phyloP scores from a whole-genome alignment of 2,113 vertebrate species.

The Thymallus thymallus region DNA sequence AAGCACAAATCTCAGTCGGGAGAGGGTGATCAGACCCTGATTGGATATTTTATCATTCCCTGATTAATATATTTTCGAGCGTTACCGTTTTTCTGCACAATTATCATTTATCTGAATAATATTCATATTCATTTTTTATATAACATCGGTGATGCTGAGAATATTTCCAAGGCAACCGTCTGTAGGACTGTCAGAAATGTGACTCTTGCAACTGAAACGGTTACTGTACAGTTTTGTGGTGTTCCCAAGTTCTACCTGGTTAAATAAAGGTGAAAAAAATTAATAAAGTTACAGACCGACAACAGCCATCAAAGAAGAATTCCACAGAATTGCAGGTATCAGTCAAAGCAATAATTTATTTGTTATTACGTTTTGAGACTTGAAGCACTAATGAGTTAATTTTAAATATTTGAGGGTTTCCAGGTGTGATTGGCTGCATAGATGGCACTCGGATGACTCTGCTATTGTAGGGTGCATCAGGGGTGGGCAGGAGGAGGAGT shows the following conservation, averaged over 20 bases:
- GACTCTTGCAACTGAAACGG: too few species aligned
- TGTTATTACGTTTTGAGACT: conserved; percentile 7
- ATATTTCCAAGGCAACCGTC: too few species aligned
- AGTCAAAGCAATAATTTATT: conserved; percentile 13
- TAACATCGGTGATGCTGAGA: too few species aligned
- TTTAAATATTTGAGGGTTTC: conserved; percentile 6
- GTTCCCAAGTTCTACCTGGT: too few species aligned
- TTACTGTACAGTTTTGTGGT: conserved; percentile 11
- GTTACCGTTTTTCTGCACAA: conserved; percentile 9
- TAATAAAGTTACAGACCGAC: conserved; percentile 10
- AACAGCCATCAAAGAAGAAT: conserved; percentile 5
- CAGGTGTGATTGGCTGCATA: too few species aligned
- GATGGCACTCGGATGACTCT: too few species aligned
- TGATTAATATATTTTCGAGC: conserved; percentile 13
- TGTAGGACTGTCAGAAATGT: too few species aligned
- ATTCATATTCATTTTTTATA: conserved; percentile 2
- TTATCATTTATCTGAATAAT: conserved; percentile 5
- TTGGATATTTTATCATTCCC: conserved; percentile 4
- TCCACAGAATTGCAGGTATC: neutral
- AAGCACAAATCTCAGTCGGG: conserved; percentile 5
- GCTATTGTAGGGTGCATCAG: too few species aligned
- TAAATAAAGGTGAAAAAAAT: too few species aligned
- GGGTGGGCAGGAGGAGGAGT: too few species aligned
- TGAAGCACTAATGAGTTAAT: conserved; percentile 25
- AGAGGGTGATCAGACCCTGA: conserved; percentile 16